Evolutionary conservation across 2,113 vertebrate genomes (phyloP), one percentile per base, ranked within the genome.

Genomic region (Morone saxatilis): DNA sequence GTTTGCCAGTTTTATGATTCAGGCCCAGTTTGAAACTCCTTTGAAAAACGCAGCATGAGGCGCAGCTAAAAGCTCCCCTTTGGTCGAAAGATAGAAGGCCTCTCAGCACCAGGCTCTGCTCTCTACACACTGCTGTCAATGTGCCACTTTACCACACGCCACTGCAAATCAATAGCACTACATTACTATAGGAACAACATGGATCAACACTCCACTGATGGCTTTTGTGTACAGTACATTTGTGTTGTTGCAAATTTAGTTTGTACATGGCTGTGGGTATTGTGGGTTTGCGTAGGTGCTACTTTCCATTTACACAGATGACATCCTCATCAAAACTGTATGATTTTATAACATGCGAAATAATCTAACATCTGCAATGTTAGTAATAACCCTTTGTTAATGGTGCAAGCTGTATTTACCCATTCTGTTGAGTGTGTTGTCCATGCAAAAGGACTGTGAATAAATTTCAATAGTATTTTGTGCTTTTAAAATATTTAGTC

Each of bases 31-130:
- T 84, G 80, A 91, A 85, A 22, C 74, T 57, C 65, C 31, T 88
- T 81, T 86, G 75, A 84, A 73, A 74, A 78, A 20, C 82, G 1
- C 84, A 90, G 87, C 84, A 43, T 86, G 92, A 11, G 70, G 65
- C 16, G 19, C 56, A 22, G 62, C 87, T 88, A 90, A 93, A 88
- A 89, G 89, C 90, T 62, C 43, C 73, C 78, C 89, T 72, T 77
- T 57, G 76, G 86, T 48, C 63, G 76, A 56, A 63, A 57, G 70
- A 87, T 86, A 86, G 82, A 80, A 80, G 62, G 80, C 74, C 71
- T 81, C 82, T 86, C 80, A 76, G 75, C 81, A 47, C 50, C 80
- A 61, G 71, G 20, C 76, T 72, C 63, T 20, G 43, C 74, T 66
- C 81, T 78, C 57, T 38, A 7, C 66, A n/a, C 72, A 10, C 78